phyloP scores from a whole-genome alignment of 2,797 vertebrate species.

The Helarctos malayanus region DNA sequence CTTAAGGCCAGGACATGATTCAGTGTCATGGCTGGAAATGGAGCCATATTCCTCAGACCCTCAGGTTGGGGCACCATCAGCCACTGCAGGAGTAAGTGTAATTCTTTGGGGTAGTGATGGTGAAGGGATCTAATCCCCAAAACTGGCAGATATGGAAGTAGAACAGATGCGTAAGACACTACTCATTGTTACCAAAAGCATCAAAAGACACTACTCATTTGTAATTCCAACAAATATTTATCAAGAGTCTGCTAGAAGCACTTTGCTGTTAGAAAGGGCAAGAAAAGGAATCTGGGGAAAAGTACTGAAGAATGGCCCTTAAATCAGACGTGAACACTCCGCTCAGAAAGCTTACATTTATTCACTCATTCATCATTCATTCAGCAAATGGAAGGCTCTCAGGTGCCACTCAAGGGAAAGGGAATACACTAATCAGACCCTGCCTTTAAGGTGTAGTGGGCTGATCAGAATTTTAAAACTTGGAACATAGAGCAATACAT shows the following conservation, averaged over 20 bases:
- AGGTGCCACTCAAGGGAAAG: neutral
- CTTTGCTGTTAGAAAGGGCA: neutral
- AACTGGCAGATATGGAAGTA: neutral
- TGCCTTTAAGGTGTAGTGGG: neutral
- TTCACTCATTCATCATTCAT: neutral
- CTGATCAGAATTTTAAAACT: neutral
- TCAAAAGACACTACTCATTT: neutral
- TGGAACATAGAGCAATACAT: neutral
- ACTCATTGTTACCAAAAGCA: neutral
- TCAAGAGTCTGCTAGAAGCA: neutral
- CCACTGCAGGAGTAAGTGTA: neutral
- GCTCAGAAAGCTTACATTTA: neutral
- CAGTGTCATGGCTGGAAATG: neutral
- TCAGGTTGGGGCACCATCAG: neutral
- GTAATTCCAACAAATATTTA: constrained; percentile 1
- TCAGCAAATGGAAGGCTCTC: neutral
- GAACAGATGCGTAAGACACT: neutral
- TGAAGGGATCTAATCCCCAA: neutral
- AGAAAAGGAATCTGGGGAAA: neutral
- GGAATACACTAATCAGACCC: neutral
- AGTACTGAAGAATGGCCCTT: neutral
- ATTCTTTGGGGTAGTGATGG: neutral
- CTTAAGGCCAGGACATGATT: constrained; percentile 62
- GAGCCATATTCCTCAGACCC: neutral
- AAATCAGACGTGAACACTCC: neutral